Evolutionary conservation across 2,113 vertebrate genomes (phyloP), one percentile per base, ranked within the genome.

Genomic region (Muntiacus reevesi): DNA sequence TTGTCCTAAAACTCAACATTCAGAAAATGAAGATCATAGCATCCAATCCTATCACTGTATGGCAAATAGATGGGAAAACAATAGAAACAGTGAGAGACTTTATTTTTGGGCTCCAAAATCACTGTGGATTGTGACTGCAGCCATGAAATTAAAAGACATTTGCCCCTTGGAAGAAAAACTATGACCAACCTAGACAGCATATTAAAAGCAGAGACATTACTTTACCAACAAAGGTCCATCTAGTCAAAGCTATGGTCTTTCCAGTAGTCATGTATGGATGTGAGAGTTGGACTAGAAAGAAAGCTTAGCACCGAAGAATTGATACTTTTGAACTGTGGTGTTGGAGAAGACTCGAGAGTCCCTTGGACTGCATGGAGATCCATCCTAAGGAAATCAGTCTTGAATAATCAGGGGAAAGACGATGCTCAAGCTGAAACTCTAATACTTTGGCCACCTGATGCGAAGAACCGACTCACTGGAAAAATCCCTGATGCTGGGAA

Each of bases 401-500:
- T 71, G n/a, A 71, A 40, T 71, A 23, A 12, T 40, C n/a, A 1
- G 2, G 23, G 67, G 19, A 71, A 71, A 11, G 19, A 40, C n/a
- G n/a, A 71, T 40, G 19, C 19, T 40, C 19, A 40, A 71, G 21
- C n/a, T 71, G 67, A 71, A 71, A 71, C 67, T 71, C 67, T n/a
- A 40, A 23, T 23, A 23, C 17, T 71, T 71, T 71, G 67, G 67
- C 67, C 10, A 71, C 19, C n/a, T 6, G 10, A 71, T 74, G n/a
- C 2, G 0, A 74, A 23, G 10, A 74, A 40, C 10, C 0, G 0
- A 40, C n/a, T 74, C n/a, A 3, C n/a, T 74, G 67, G n/a, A 40
- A 40, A 74, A 74, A 74, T 40, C n/a, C n/a, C n/a, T 40, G n/a
- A 23, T 40, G 19, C 67, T 40, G 36, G 36, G 10, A 40, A 74